Conservation (phyloP, 2,113 vertebrate species). For the Cyanistes caeruleus region DNA sequence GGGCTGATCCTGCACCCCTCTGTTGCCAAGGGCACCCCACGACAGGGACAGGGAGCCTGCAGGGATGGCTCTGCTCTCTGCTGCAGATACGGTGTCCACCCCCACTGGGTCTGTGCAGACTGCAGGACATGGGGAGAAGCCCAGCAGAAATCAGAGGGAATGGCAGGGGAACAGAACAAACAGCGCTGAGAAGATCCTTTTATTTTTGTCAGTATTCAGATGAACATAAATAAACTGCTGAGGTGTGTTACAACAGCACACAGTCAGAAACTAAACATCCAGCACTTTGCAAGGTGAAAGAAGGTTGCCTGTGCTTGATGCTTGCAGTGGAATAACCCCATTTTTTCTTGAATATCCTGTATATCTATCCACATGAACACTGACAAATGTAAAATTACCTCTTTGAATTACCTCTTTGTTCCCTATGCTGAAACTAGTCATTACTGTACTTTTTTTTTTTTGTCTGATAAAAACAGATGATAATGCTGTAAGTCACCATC, state of each 20-base stretch:
- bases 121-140: fast-evolving
- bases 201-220: neutral
- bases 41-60: fast-evolving
- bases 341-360: neutral
- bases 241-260: neutral
- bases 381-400: neutral
- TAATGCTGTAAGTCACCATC: neutral
- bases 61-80: neutral
- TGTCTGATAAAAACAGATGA: neutral
- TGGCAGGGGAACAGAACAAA: neutral
- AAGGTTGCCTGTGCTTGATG: neutral
- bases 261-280: neutral
- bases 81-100: neutral
- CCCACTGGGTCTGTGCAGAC: fast-evolving
- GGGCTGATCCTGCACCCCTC: neutral
- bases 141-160: neutral
- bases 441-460: neutral
- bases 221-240: neutral
- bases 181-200: neutral
- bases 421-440: neutral
- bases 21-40: neutral
- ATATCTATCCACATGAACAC: too few species aligned
- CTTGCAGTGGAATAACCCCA: neutral
- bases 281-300: neutral
- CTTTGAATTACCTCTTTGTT: neutral